These are phyloP conservation scores for Sinotaia quadrata DNA, from an alignment of 2,888 invertebrate genomes.

Conservation along the genomic window DNA sequence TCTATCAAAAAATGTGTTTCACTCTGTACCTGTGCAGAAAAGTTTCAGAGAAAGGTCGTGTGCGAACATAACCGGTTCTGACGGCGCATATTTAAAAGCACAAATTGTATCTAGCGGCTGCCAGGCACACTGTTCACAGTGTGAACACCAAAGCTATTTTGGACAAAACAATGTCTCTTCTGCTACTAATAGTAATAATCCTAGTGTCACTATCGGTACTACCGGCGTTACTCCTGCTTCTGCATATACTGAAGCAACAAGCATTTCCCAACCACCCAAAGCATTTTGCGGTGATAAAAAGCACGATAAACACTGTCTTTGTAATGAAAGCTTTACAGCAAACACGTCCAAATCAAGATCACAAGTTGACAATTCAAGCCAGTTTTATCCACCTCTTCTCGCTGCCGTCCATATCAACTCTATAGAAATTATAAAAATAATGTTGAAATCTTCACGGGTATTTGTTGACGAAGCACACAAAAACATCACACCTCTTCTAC, in stretches of 20 bases:
- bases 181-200: neutral
- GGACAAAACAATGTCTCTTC: no score
- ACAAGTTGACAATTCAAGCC: neutral
- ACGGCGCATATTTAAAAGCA: no score
- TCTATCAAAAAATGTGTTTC: neutral
- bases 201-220: neutral
- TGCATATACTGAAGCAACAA: neutral
- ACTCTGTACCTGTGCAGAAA: neutral
- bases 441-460: neutral
- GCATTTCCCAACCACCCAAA: neutral
- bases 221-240: neutral
- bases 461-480: neutral
- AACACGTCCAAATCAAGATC: no score
- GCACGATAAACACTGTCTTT: no score
- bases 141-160: no score
- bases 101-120: no score
- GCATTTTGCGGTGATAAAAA: no score
- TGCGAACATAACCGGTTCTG: neutral
- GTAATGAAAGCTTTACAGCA: no score
- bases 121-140: no score
- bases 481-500: neutral
- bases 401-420: conserved; percentile 5
- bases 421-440: neutral
- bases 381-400: conserved; percentile 7
- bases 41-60: no score